A percentile compares a stretch with the other conserved stretches of the same genome.
Evolutionary conservation across 2,113 vertebrate genomes (phyloP).

Genomic region (Phyllostomus hastatus): DNA sequence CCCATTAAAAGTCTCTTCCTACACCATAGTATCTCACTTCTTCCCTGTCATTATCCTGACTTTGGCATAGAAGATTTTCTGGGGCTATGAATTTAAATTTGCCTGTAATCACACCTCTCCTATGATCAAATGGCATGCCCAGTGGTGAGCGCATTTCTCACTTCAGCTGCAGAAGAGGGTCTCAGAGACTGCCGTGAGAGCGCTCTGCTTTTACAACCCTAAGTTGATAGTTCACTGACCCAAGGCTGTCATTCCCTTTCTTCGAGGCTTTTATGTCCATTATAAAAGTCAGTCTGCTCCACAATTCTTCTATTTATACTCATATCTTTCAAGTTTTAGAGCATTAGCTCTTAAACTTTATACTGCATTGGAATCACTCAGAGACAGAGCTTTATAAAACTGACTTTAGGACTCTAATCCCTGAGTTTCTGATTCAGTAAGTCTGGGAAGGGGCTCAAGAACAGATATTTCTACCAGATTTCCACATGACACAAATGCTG

Average conservation of each 20-base stretch:
- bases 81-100: neutral
- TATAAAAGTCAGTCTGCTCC: neutral
- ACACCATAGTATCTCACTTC: neutral
- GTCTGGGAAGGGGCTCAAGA: neutral
- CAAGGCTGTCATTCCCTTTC: neutral
- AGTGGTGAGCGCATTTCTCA: neutral
- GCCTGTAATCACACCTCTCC: neutral
- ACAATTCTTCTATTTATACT: neutral
- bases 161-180: neutral
- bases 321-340: conserved; percentile 22
- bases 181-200: neutral
- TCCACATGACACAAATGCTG: neutral
- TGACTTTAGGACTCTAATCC: neutral
- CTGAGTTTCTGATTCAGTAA: neutral
- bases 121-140: neutral
- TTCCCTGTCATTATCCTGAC: neutral
- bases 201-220: neutral
- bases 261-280: conserved; percentile 18
- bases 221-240: neutral
- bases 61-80: neutral
- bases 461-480: neutral
- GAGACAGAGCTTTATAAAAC: neutral
- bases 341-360: neutral
- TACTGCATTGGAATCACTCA: neutral
- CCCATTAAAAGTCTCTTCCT: neutral